Percentiles rank a stretch among this genome's conserved stretches.
phyloP scores from a whole-genome alignment of 2,888 invertebrate genomes.

The Pasiphila rectangulata region DNA sequence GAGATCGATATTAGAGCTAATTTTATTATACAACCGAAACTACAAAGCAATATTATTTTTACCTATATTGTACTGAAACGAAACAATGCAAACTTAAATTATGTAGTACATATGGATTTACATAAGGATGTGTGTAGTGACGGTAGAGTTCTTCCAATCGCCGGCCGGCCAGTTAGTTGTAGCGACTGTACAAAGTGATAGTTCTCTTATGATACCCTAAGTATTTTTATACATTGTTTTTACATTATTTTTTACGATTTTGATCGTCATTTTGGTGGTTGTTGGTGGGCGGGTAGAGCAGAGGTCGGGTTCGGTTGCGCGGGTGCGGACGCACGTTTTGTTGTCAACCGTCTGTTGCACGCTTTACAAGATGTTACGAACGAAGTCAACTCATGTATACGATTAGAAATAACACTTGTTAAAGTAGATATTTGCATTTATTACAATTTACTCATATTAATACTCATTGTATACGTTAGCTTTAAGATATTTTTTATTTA shows the following conservation, averaged over 20 bases:
- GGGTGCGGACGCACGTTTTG: constrained; percentile 44
- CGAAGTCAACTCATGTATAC: constrained; percentile 71
- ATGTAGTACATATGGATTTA: constrained; percentile 3
- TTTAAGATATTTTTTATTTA: constrained; percentile 65
- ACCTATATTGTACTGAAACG: constrained; percentile 2
- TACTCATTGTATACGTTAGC: constrained; percentile 79
- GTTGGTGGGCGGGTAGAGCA: constrained; percentile 45
- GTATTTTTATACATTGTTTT: constrained; percentile 80
- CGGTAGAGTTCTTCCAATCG: constrained; percentile 61
- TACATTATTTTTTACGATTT: constrained; percentile 77
- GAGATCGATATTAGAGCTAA: constrained; percentile 38
- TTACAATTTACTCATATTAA: constrained; percentile 69
- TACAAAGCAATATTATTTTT: constrained; percentile 11
- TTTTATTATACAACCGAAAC: constrained; percentile 7
- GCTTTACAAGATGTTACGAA: constrained; percentile 47
- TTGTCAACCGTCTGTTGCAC: constrained; percentile 44
- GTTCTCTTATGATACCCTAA: constrained; percentile 78
- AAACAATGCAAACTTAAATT: neutral
- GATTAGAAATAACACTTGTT: constrained; percentile 69
- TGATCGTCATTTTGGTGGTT: constrained; percentile 66
- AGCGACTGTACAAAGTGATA: constrained; percentile 79
- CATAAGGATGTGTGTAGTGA: constrained; percentile 28
- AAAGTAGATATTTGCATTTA: constrained; percentile 73
- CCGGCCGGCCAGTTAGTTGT: constrained; percentile 59
- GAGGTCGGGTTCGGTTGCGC: constrained; percentile 58